Evolutionary conservation across 2,113 vertebrate species (phyloP).

Genomic region (Microtus ochrogaster): DNA sequence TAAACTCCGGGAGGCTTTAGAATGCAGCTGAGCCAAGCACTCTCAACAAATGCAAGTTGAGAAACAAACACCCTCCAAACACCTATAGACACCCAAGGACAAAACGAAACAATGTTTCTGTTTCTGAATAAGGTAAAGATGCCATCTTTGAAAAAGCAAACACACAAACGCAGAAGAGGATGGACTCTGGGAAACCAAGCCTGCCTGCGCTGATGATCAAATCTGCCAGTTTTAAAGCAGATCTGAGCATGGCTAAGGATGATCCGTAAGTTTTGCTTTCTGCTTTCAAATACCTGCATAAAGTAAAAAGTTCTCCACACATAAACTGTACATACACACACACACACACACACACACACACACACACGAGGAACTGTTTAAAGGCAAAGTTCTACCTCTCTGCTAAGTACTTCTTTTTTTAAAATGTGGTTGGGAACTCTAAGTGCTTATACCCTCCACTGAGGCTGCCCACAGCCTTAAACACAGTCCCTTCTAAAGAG

Average conservation of each 20-base stretch:
- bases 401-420: not conserved
- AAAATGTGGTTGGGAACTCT: not conserved
- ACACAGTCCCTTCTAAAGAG: slow-evolving; percentile 48
- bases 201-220: not conserved
- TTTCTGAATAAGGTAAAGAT: slow-evolving; percentile 74
- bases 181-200: slow-evolving; percentile 60
- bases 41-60: slow-evolving; percentile 76
- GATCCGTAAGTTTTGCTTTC: not conserved
- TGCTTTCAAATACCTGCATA: slow-evolving; percentile 1
- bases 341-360: too few relatives aligned
- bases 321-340: too few relatives aligned
- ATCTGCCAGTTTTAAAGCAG: slow-evolving; percentile 27
- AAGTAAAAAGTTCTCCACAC: not conserved
- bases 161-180: slow-evolving; percentile 71
- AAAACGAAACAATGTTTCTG: slow-evolving; percentile 67
- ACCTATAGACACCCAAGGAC: slow-evolving; percentile 77
- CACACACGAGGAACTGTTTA: not conserved
- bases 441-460: not conserved
- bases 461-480: slow-evolving; percentile 54
- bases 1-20: slow-evolving; percentile 76
- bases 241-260: slow-evolving; percentile 27
- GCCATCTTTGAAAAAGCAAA: slow-evolving; percentile 72
- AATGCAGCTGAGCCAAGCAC: slow-evolving; percentile 78
- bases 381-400: not conserved
- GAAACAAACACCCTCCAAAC: slow-evolving; percentile 73